Percentiles rank a stretch among this genome's conserved stretches.
Evolutionary conservation across 2,797 vertebrate genomes (phyloP).

Genomic region (Sebastiscus tertius): DNA sequence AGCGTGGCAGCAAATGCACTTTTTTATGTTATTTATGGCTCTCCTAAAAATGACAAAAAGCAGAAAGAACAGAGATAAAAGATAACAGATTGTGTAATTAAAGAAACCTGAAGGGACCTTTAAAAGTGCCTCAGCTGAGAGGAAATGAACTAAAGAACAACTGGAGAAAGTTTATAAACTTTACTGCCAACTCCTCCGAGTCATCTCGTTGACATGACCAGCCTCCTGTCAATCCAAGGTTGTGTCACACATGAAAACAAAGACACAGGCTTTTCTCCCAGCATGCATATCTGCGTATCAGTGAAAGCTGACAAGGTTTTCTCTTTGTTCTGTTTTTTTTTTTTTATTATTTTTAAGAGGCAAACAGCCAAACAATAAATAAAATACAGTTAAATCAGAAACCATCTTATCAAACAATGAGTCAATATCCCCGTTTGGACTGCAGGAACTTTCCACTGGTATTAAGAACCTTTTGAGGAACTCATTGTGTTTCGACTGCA

Average conservation of each 20-base stretch:
- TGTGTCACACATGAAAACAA: background rate
- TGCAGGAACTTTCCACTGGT: too few species aligned
- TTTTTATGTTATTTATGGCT: slow-evolving; percentile 32
- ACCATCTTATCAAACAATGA: background rate
- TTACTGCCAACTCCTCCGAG: background rate
- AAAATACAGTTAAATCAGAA: background rate
- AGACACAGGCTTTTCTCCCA: background rate
- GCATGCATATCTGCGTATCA: background rate
- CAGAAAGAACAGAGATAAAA: slow-evolving; percentile 36
- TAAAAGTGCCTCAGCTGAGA: background rate
- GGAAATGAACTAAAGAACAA: slow-evolving; percentile 10
- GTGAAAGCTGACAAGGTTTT: background rate
- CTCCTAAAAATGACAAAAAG: slow-evolving; percentile 53
- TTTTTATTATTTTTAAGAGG: background rate
- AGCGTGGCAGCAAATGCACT: background rate
- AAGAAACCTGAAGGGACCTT: slow-evolving; percentile 38
- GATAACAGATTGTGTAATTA: slow-evolving; percentile 45
- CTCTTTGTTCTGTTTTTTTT: background rate
- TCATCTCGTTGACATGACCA: background rate
- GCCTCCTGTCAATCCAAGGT: background rate
- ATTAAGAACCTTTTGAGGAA: too few species aligned
- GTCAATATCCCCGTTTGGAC: background rate
- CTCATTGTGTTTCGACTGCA: too few species aligned
- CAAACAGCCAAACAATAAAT: background rate
- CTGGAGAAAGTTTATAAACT: background rate